Conservation (phyloP, 1,140 invertebrate genomes). For the Dermatophagoides farinae region DNA sequence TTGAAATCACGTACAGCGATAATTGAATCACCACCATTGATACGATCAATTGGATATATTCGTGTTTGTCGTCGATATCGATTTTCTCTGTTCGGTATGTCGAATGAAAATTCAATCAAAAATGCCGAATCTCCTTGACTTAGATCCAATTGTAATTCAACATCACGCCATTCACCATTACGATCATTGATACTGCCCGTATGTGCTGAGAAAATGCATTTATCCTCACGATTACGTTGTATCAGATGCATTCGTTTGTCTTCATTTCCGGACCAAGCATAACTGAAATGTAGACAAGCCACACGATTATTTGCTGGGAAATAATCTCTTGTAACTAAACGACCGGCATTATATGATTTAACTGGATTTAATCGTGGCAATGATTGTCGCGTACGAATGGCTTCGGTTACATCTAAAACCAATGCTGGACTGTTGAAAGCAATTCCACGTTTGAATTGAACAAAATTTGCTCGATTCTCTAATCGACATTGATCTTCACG, state of each 20-base stretch:
- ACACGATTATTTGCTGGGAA: background rate
- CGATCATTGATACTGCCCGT: no score
- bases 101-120: conserved; percentile 1
- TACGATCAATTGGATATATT: background rate
- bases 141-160: background rate
- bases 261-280: background rate
- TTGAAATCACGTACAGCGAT: background rate
- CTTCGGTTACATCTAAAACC: background rate
- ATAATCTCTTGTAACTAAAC: background rate
- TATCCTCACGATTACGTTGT: background rate
- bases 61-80: background rate
- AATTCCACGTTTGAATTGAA: no score
- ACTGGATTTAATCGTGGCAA: background rate
- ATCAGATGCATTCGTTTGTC: background rate
- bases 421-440: background rate
- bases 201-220: background rate
- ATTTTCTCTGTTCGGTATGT: background rate
- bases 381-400: background rate
- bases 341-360: background rate
- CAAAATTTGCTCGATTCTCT: no score
- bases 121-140: background rate
- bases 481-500: no score
- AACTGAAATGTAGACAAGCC: background rate
- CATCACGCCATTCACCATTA: background rate
- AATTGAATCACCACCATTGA: background rate